Percentiles rank a stretch among this genome's conserved stretches.
phyloP scores from a whole-genome alignment of 1,140 invertebrate genomes.

The Hypothenemus hampei region DNA sequence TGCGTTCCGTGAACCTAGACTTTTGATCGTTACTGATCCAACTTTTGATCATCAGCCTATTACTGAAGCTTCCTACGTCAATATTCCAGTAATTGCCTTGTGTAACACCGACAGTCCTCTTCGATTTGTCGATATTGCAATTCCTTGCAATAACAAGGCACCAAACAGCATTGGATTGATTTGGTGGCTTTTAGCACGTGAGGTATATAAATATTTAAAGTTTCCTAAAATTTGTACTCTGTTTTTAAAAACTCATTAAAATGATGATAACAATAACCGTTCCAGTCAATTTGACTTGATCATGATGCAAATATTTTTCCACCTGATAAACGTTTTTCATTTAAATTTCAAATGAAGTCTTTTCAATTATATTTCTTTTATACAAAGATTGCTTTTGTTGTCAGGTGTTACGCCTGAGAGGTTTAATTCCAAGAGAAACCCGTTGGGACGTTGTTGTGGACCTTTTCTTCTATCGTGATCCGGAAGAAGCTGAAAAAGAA shows the following conservation, averaged over 20 bases:
- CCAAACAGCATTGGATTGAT: conserved; percentile 97
- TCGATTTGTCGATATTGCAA: conserved; percentile 96
- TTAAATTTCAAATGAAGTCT: not conserved
- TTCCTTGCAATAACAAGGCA: conserved; percentile 98
- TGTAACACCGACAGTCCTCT: conserved; percentile 94
- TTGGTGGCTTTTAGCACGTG: conserved; percentile 98
- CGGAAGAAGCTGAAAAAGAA: conserved; percentile 95
- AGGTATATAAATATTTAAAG: conserved; percentile 57
- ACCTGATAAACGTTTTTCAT: conserved; percentile 34
- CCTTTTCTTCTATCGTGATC: conserved; percentile 98
- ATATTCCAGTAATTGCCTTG: conserved; percentile 99
- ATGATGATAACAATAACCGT: conserved; percentile 38
- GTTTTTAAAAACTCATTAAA: not conserved
- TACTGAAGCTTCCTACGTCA: conserved; percentile 98
- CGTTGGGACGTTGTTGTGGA: conserved; percentile 98
- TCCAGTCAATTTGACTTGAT: conserved; percentile 34
- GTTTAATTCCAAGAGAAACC: conserved; percentile 83
- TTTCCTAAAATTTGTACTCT: too few relatives aligned
- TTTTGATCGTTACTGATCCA: conserved; percentile 95
- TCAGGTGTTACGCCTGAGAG: conserved; percentile 74
- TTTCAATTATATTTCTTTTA: not conserved
- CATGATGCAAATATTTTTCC: conserved; percentile 44
- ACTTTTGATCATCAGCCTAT: conserved; percentile 96
- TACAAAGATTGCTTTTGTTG: not conserved
- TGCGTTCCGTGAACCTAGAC: conserved; percentile 95